Percentiles rank a stretch among this genome's conserved stretches.
phyloP scores from a whole-genome alignment of 2,113 vertebrate species.

The Nothoprocta perdicaria region DNA sequence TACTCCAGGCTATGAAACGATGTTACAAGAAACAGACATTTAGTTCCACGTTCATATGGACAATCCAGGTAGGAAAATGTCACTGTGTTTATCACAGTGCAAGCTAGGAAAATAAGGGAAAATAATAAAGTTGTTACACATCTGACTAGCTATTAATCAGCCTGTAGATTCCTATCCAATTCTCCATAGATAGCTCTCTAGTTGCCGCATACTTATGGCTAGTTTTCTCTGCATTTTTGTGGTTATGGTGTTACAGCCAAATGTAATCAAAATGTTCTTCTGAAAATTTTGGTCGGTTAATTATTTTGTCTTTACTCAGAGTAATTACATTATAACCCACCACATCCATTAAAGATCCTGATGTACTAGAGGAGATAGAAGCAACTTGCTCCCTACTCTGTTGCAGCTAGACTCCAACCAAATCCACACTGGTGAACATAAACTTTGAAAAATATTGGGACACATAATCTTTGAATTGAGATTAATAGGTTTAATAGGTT shows the following conservation, averaged over 20 bases:
- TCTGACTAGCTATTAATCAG: not conserved
- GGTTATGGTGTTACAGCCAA: not conserved
- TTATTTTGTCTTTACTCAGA: not conserved
- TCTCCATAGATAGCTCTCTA: not conserved
- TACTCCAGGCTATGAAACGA: not conserved
- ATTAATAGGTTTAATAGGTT: not conserved
- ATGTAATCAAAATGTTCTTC: not conserved
- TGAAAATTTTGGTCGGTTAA: not conserved
- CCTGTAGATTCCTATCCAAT: not conserved
- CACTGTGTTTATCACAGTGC: not conserved
- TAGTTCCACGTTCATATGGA: not conserved
- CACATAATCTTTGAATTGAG: not conserved
- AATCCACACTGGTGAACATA: not conserved
- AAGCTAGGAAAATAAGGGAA: not conserved
- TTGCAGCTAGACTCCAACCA: not conserved
- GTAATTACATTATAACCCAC: not conserved
- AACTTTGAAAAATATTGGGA: not conserved
- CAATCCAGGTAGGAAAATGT: not conserved
- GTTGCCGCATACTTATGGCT: not conserved
- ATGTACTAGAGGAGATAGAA: not conserved
- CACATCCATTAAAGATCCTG: not conserved
- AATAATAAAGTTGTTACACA: not conserved
- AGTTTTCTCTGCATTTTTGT: not conserved
- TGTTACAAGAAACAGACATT: not conserved
- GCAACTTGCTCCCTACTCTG: not conserved